A percentile compares a stretch with the other conserved stretches of the same genome.
Conservation (phyloP, 2,113 vertebrate species). For the Gavialis gangeticus region DNA sequence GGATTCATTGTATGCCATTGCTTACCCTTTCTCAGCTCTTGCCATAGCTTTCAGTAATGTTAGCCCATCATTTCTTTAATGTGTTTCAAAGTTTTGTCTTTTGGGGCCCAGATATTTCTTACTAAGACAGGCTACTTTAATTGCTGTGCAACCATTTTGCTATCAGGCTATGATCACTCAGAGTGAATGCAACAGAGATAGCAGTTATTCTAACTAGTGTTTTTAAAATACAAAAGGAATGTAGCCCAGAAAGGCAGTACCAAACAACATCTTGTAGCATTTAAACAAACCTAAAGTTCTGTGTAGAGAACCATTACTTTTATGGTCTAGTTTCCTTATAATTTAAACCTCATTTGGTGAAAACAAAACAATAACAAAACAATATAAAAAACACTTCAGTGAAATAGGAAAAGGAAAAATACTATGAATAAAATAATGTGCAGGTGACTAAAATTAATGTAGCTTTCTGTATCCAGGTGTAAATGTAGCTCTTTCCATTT, state of each 20-base stretch:
- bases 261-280: constrained; percentile 45
- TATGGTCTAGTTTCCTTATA: constrained; percentile 27
- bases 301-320: constrained; percentile 17
- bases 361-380: neutral
- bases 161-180: constrained; percentile 42
- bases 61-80: constrained; percentile 5
- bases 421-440: neutral
- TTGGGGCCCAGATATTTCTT: constrained; percentile 35
- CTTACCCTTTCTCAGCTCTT: constrained; percentile 21
- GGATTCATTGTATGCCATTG: neutral
- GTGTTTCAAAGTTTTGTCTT: neutral
- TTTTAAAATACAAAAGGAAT: constrained; percentile 44
- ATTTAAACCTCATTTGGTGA: constrained; percentile 9
- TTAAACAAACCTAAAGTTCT: constrained; percentile 10
- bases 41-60: neutral
- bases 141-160: constrained; percentile 54
- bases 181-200: neutral
- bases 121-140: constrained; percentile 29
- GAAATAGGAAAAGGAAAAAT: neutral
- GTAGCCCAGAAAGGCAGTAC: neutral
- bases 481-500: neutral
- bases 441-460: neutral
- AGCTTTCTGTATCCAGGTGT: neutral
- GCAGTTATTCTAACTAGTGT: neutral
- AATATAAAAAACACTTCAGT: neutral